Evolutionary conservation across 2,113 vertebrate genomes (phyloP), one percentile per base, ranked within the genome.

Genomic region (Odontesthes bonariensis): DNA sequence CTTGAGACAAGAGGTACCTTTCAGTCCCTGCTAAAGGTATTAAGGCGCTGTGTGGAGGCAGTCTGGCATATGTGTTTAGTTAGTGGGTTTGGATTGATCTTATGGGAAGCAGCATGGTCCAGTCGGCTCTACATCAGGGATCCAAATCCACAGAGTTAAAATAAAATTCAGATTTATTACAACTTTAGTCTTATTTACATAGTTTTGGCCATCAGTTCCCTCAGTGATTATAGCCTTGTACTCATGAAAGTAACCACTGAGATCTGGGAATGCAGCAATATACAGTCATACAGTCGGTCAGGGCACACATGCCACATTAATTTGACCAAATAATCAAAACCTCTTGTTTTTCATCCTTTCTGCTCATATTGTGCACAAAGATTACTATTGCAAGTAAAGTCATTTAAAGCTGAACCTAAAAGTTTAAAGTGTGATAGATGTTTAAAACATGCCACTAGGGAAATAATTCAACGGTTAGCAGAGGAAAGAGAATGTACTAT

Each of bases 41-140:
- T 80, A 77, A 53, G 59, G 51, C 57, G 27, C 17, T 20, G 51
- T 52, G 53, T 19, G 54, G 62, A 68, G 20, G 54, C 33, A 61
- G 20, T 79, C 52, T 76, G 81, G 58, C 92, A 86, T 86, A 79
- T 89, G 89, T 58, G 32, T 79, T 71, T 40, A 76, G 77, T 93
- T 83, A 88, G 76, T 74, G 83, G 70, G 53, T 57, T 66, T 68
- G 71, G 56, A 33, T 79, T 8, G 31, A 56, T 55, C 62, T 84
- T 85, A 74, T 66, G 51, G 68, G 72, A 79, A 58, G 69, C 71
- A 32, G 55, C 23, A 14, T 17, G 77, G 58, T 74, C 87, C 72
- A 74, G 62, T 76, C 77, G 58, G 56, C 51, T 73, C 63, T 57
- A 62, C 71, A 70, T 68, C 64, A 79, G 86, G 67, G 72, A 60